Evolutionary conservation across 2,113 vertebrate species (phyloP), one percentile per base, ranked within the genome.

Genomic region (Natator depressus): DNA sequence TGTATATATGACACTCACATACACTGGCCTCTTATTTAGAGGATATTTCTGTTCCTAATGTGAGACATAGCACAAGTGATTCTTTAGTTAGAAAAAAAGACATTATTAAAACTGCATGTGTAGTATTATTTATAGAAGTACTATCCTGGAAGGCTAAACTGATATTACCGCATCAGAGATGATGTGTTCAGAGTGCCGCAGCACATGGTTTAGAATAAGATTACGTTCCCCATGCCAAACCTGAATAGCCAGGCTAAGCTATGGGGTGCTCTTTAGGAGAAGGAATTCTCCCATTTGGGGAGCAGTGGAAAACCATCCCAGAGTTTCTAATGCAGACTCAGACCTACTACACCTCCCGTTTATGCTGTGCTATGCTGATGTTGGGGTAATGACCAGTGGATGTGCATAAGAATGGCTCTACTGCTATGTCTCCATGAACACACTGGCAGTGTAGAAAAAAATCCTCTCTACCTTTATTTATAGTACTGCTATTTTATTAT

Each of bases 11-110:
- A 2, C 2, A 57, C 31, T 12, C 5, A 8, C 13, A 5, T 35
- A 4, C 88, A 54, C 65, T 76, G 47, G 8, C 62, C 16, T 51
- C 6, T 31, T 0, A 0, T 31, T 79, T 29, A 22, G 8, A 69
- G 5, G 27, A 22, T 0, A 4, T 82, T 12, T 50, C 35, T 22
- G 4, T 24, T 55, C 0, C 10, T 35, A 55, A 27, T 27, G 16
- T 2, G 83, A 87, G 6, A 29, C 8, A 7, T 22, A 14, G 17
- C 24, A 78, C 25, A 47, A 27, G 22, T 47, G 2, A 38, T 47
- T n/a, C 5, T 69, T 24, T 19, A 50, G 13, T 46, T 76, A 42
- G 1, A 10, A 87, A 78, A 62, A 62, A 85, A 46, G 1, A 47
- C 42, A 46, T 27, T 9, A 10, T 12, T 7, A 80, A 88, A 94